Evolutionary conservation across 1,140 invertebrate genomes (phyloP), one percentile per base, ranked within the genome.

Genomic region (Aphis gossypii): DNA sequence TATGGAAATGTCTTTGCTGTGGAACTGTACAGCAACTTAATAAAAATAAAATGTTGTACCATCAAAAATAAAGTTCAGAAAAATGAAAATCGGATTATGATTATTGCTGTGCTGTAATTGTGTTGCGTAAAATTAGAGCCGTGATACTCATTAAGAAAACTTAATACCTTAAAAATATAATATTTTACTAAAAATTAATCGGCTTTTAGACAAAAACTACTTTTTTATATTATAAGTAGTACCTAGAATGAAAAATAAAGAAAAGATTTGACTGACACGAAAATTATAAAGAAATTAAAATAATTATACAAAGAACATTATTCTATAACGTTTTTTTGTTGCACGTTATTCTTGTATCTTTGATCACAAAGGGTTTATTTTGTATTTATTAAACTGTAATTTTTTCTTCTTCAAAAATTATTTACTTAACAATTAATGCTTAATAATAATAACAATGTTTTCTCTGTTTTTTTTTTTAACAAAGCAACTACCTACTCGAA

Each of bases 161-260:
- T 5, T 48, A 48, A 87, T 87, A 87, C 30, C 46, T 88, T 88
- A 35, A 88, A 86, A 88, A 11, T 25, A 84, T 86, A 86, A 46
- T 83, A 82, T 14, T 68, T 18, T 83, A 83, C 76, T 51, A 54
- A 88, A 88, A 88, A 35, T n/a, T 38, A 88, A 54, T 88, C n/a
- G 48, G 46, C n/a, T 88, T 87, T 21, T 54, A 88, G 46, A 88
- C n/a, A 35, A 88, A 51, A 35, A 88, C 20, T 88, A 35, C 7
- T 35, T 54, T 54, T 54, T 88, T 88, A 51, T n/a, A 41, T 23
- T 25, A 44, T 84, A 23, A 35, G 7, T 30, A 30, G 25, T 68
- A n/a, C n/a, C n/a, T n/a, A 68, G 35, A 84, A 23, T 48, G 46
- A 51, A 48, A 88, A n/a, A 18, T 41, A 88, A 48, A 76, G 11